phyloP scores from a whole-genome alignment of 2,113 vertebrate species.

The Semnornis frantzii region DNA sequence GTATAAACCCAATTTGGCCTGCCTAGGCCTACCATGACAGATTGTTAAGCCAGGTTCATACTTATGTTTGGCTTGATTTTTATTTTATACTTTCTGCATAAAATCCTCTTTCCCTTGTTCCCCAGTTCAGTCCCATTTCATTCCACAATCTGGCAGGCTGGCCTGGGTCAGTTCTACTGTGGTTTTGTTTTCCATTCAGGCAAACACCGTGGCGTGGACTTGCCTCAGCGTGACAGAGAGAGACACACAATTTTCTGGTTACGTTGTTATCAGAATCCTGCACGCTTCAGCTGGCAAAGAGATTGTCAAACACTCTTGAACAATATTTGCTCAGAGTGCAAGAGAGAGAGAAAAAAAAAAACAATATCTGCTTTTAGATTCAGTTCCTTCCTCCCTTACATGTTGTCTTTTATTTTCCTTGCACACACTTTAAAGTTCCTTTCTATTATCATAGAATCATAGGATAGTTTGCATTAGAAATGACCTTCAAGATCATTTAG shows the following conservation, averaged over 20 bases:
- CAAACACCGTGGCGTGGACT: neutral
- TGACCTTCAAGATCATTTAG: no score
- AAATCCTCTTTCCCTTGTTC: neutral
- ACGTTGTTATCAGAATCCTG: neutral
- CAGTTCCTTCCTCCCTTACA: neutral
- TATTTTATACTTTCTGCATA: neutral
- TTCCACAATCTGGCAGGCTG: neutral
- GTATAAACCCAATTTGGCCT: no score
- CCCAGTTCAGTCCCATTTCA: neutral
- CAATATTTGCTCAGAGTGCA: neutral
- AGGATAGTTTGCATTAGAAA: no score
- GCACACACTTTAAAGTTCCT: neutral
- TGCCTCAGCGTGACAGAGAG: neutral
- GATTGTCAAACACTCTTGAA: conserved; percentile 13
- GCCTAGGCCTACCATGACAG: no score
- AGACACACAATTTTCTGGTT: neutral
- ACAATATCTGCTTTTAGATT: conserved; percentile 5
- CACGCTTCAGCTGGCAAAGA: neutral
- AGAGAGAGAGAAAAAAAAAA: conserved; percentile 12
- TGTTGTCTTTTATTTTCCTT: neutral
- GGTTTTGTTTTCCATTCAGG: neutral
- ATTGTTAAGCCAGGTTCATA: neutral
- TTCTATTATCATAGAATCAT: neutral
- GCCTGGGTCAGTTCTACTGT: neutral
- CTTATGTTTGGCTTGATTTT: neutral